A percentile compares a stretch with the other conserved stretches of the same genome.
phyloP scores from a whole-genome alignment of 1,140 invertebrate species.

The Apis laboriosa region DNA sequence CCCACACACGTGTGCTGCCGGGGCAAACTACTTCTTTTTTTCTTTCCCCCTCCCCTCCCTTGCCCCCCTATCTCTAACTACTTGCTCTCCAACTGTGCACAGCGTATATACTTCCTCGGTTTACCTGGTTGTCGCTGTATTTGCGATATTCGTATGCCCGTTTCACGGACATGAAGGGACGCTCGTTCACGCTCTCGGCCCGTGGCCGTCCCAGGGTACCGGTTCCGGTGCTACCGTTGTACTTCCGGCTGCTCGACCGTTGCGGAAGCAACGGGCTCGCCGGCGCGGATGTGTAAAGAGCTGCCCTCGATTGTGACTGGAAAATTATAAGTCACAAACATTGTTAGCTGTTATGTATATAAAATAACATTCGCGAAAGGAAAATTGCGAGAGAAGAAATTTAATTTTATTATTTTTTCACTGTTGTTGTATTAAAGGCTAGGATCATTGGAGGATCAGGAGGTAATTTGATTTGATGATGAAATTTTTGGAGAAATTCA shows the following conservation, averaged over 20 bases:
- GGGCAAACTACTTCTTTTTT: background rate
- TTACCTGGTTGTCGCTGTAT: constrained; percentile 80
- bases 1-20: background rate
- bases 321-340: background rate
- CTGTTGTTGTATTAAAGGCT: no score
- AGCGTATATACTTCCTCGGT: constrained; percentile 7
- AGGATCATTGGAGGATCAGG: no score
- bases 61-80: background rate
- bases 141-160: constrained; percentile 84
- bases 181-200: constrained; percentile 81
- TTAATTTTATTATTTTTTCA: no score
- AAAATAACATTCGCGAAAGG: no score
- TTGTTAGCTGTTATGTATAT: background rate
- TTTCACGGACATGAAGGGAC: constrained; percentile 85
- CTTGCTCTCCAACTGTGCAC: no score
- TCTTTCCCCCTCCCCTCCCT: background rate
- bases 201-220: constrained; percentile 71
- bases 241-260: constrained; percentile 84
- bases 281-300: constrained; percentile 80
- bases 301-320: constrained; percentile 61
- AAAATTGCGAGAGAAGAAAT: background rate
- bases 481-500: no score
- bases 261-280: constrained; percentile 83
- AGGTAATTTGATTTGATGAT: background rate
- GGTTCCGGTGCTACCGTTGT: constrained; percentile 77